A percentile compares a stretch with the other conserved stretches of the same genome.
Conservation (phyloP, 2,888 invertebrate genomes). For the Polymixis lichenea region DNA sequence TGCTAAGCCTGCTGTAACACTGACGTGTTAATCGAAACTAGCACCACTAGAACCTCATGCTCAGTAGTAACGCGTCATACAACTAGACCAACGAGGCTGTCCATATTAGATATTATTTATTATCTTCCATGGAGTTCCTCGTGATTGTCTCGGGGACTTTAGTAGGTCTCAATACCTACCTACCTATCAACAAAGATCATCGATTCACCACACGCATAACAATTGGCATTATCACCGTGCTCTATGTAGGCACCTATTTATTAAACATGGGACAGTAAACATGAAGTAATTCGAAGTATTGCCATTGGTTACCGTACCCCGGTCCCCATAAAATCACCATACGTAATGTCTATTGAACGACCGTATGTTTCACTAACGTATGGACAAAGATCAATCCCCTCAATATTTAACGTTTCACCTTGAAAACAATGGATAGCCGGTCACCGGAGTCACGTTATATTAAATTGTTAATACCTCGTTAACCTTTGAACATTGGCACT, state of each 20-base stretch:
- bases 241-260: slow-evolving; percentile 30
- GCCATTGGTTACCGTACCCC: slow-evolving; percentile 20
- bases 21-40: too few relatives aligned
- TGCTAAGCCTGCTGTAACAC: too few relatives aligned
- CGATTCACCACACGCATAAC: slow-evolving; percentile 22
- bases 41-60: too few relatives aligned
- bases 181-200: slow-evolving; percentile 19
- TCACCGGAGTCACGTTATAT: slow-evolving; percentile 73
- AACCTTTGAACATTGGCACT: slow-evolving; percentile 74
- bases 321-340: slow-evolving; percentile 64
- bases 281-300: slow-evolving; percentile 39
- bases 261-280: slow-evolving; percentile 37
- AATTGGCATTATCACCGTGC: slow-evolving; percentile 29
- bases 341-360: slow-evolving; percentile 49
- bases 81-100: too few relatives aligned
- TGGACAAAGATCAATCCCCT: slow-evolving; percentile 56
- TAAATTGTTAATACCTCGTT: slow-evolving; percentile 77
- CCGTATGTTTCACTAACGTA: slow-evolving; percentile 42
- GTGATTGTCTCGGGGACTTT: slow-evolving; percentile 15
- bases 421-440: slow-evolving; percentile 72
- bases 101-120: slow-evolving; percentile 2
- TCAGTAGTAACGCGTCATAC: too few relatives aligned
- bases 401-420: slow-evolving; percentile 72
- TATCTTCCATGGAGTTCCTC: slow-evolving; percentile 6
- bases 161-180: neutral